Conservation (phyloP, 2,113 vertebrate species). For the Petrocephalus zakoni region DNA sequence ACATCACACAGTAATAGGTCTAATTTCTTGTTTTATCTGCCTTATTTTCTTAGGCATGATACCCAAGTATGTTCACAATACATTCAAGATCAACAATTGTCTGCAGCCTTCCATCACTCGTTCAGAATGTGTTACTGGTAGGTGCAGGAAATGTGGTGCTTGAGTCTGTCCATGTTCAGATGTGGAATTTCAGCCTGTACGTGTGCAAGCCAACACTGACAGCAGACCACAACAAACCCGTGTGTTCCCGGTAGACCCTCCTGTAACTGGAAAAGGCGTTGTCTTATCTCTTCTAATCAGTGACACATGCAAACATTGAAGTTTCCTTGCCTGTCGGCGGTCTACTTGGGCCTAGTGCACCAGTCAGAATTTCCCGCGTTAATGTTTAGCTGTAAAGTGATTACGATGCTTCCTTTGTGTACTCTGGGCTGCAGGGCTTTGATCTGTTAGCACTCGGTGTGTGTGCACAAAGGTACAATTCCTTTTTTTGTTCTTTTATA, state of each 20-base stretch:
- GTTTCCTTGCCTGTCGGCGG: neutral
- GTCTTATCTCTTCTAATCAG: constrained; percentile 4
- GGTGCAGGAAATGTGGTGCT: constrained; percentile 9
- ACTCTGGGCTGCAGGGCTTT: neutral
- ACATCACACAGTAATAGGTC: neutral
- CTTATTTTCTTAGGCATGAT: constrained; percentile 46
- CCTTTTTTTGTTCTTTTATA: neutral
- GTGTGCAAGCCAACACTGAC: neutral
- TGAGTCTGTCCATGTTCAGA: neutral
- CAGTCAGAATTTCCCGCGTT: constrained; percentile 8
- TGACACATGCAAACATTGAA: constrained; percentile 18
- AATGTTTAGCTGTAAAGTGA: constrained; percentile 28
- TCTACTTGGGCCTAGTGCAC: neutral
- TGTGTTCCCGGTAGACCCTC: neutral
- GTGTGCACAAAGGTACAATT: neutral
- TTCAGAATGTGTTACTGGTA: constrained; percentile 55
- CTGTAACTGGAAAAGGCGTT: neutral
- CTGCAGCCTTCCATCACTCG: constrained; percentile 49
- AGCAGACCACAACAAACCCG: neutral
- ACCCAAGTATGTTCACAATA: constrained; percentile 47
- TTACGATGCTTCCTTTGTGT: neutral
- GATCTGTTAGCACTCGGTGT: neutral
- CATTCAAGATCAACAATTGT: constrained; percentile 47
- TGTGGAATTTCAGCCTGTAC: neutral
- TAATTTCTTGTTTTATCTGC: neutral